These are phyloP conservation scores for Hyperoodon ampullatus DNA, from an alignment of 2,113 vertebrate species.

Conservation along the genomic window DNA sequence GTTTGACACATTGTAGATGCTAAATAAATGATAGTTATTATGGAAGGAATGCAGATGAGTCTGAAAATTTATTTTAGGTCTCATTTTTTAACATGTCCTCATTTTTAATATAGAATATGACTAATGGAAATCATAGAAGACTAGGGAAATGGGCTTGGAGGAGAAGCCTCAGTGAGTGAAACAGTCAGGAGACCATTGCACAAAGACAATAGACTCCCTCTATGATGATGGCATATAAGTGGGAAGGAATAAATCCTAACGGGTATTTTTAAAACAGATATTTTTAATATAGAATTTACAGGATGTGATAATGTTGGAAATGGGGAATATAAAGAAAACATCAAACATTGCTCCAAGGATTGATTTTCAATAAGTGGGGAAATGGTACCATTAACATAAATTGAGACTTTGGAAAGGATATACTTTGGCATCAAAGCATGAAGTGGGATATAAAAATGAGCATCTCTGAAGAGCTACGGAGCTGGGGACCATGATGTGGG, in stretches of 20 bases:
- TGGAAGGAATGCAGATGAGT: background rate
- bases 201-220: background rate
- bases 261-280: background rate
- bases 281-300: background rate
- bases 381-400: background rate
- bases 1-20: background rate
- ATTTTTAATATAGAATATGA: background rate
- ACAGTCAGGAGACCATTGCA: background rate
- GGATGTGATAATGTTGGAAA: background rate
- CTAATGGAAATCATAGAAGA: background rate
- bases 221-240: background rate
- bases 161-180: background rate
- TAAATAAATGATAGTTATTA: background rate
- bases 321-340: background rate
- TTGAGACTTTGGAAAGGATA: background rate
- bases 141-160: background rate
- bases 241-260: background rate
- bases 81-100: background rate
- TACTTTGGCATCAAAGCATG: background rate
- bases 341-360: background rate
- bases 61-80: background rate
- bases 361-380: background rate
- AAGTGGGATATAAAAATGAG: background rate
- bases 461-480: background rate
- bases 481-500: background rate